Evolutionary conservation across 1,140 invertebrate species (phyloP).

Genomic region (Papilio dardanus): DNA sequence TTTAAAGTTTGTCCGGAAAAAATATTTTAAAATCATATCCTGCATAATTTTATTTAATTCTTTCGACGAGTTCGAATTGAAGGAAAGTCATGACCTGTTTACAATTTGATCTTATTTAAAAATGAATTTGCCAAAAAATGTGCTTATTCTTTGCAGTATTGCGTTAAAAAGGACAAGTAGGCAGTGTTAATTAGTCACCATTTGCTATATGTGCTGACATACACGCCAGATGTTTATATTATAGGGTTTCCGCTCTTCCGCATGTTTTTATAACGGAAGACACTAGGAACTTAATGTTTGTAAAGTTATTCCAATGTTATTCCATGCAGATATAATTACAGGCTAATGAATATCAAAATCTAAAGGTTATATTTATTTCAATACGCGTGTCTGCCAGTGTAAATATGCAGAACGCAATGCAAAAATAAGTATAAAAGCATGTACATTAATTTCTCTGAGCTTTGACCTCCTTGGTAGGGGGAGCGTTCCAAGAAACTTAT

Average conservation of each 20-base stretch:
- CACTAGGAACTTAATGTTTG: neutral
- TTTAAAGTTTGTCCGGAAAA: neutral
- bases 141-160: neutral
- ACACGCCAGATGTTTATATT: neutral
- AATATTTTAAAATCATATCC: neutral
- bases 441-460: neutral
- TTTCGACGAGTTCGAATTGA: neutral
- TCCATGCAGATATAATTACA: neutral
- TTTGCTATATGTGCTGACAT: neutral
- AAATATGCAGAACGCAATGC: too few species aligned
- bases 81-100: neutral
- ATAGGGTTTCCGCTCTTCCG: neutral
- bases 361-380: too few species aligned
- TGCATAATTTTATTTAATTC: neutral
- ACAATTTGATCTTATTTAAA: slow-evolving; percentile 1
- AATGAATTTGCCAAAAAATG: neutral
- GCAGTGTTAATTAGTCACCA: neutral
- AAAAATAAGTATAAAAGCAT: too few species aligned
- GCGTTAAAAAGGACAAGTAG: too few species aligned
- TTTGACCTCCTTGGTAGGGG: neutral
- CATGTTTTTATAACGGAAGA: slow-evolving; percentile 17
- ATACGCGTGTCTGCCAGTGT: too few species aligned
- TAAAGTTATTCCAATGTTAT: neutral
- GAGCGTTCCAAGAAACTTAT: neutral
- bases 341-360: too few species aligned